Evolutionary conservation across 35 echinoderm and acorn worm genomes (phyloP).

Genomic region (Diadema setosum): DNA sequence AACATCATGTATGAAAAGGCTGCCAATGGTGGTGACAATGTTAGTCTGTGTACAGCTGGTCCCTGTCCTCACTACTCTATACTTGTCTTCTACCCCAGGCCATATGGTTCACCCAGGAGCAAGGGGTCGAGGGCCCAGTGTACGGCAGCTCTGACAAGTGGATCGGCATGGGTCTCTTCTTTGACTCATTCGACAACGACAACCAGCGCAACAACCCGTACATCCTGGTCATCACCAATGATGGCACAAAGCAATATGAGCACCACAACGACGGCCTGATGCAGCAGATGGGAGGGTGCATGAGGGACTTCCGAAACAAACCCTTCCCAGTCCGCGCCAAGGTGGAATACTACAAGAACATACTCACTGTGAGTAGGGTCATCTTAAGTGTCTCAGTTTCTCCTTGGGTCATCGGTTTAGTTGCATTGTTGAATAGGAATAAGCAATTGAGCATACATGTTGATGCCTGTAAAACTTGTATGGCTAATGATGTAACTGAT

Average conservation of each 20-base stretch:
- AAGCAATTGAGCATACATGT: too few relatives aligned
- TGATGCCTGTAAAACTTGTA: too few relatives aligned
- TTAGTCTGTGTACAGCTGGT: too few relatives aligned
- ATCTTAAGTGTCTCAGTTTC: too few relatives aligned
- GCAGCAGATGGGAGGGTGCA: conserved; percentile 93
- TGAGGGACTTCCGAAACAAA: conserved; percentile 95
- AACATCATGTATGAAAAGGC: too few relatives aligned
- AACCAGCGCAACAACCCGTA: conserved; percentile 97
- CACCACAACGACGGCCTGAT: conserved; percentile 85
- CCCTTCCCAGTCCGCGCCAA: conserved; percentile 90
- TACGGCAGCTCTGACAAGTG: conserved; percentile 87
- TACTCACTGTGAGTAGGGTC: conserved; percentile 82
- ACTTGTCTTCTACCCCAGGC: too few relatives aligned
- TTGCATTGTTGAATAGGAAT: too few relatives aligned
- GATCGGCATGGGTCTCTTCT: conserved; percentile 92
- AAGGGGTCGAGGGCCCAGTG: conserved; percentile 55
- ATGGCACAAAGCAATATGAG: conserved; percentile 85
- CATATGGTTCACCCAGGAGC: conserved; percentile 72
- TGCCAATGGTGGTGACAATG: too few relatives aligned
- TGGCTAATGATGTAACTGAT: too few relatives aligned
- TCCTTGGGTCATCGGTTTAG: too few relatives aligned
- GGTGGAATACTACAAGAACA: conserved; percentile 96
- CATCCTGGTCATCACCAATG: conserved; percentile 73
- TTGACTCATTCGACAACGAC: conserved; percentile 99
- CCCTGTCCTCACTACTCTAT: too few relatives aligned